Conservation (phyloP, 2,113 vertebrate genomes). For the Oncorhynchus gorbuscha region DNA sequence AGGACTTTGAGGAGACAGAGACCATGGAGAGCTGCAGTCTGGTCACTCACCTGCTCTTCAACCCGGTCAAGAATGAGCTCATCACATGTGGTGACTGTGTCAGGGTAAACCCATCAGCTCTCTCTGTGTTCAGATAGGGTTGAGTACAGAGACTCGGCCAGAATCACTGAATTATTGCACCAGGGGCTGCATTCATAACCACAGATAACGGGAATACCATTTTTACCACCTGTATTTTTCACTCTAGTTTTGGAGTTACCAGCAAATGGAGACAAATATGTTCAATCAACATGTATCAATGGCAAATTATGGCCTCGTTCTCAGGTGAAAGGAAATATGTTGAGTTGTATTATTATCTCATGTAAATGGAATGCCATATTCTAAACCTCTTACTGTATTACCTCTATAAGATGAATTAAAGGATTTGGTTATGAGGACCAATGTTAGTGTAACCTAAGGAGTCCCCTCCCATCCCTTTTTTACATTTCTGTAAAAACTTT, state of each 20-base stretch:
- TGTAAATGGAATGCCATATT: too few species aligned
- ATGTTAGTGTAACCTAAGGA: too few species aligned
- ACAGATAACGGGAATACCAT: background rate
- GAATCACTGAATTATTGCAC: too few species aligned
- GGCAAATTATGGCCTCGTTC: background rate
- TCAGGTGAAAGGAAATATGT: background rate
- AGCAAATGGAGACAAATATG: background rate
- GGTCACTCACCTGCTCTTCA: slow-evolving; percentile 21
- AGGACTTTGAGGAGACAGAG: slow-evolving; percentile 24
- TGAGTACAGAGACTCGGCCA: background rate
- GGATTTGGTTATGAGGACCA: too few species aligned
- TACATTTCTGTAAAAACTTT: too few species aligned
- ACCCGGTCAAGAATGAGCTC: slow-evolving; percentile 18
- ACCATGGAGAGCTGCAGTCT: background rate
- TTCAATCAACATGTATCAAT: background rate
- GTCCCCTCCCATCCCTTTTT: too few species aligned
- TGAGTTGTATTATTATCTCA: too few species aligned
- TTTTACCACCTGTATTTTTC: background rate
- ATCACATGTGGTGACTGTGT: slow-evolving; percentile 26
- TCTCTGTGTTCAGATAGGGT: background rate
- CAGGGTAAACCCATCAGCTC: background rate
- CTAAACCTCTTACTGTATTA: too few species aligned
- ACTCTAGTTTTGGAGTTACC: background rate
- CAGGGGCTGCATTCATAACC: background rate
- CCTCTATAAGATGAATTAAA: too few species aligned